Percentiles rank a stretch among this genome's conserved stretches.
Evolutionary conservation across 2,888 invertebrate species (phyloP).

Genomic region (Malthinus seriepunctatus): DNA sequence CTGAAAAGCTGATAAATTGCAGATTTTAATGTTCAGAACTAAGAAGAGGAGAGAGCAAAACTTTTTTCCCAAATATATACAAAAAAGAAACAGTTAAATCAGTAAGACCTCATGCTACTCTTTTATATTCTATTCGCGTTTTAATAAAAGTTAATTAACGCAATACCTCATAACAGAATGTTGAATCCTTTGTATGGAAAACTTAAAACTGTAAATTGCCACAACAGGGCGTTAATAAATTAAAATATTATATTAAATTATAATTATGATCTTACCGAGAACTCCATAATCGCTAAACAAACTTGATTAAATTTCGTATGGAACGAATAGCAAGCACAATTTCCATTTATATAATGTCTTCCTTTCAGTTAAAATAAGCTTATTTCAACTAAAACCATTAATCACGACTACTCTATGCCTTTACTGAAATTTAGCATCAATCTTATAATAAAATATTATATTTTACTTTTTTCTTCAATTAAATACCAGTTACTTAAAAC

Average conservation of each 20-base stretch:
- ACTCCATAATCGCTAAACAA: conserved; percentile 29
- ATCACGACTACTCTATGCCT: conserved; percentile 10
- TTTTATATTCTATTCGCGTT: conserved; percentile 19
- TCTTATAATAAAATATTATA: background rate
- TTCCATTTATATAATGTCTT: conserved; percentile 25
- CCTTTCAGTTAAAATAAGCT: conserved; percentile 26
- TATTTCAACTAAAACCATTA: conserved; percentile 20
- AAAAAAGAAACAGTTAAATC: conserved; percentile 3
- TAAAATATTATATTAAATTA: conserved; percentile 27
- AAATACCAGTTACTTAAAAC: conserved; percentile 2
- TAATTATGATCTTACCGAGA: conserved; percentile 25
- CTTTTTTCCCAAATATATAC: conserved; percentile 10
- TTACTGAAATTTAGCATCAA: conserved; percentile 8
- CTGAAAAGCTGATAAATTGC: conserved; percentile 42
- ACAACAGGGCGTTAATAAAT: conserved; percentile 20
- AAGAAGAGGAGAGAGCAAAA: conserved; percentile 38
- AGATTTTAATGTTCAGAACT: conserved; percentile 41
- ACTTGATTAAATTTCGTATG: conserved; percentile 27
- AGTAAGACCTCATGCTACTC: conserved; percentile 14
- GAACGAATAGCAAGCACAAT: conserved; percentile 24
- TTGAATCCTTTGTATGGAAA: conserved; percentile 21
- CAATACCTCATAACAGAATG: conserved; percentile 22
- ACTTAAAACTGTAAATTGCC: conserved; percentile 22
- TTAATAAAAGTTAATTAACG: conserved; percentile 26
- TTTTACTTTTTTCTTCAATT: background rate